These are phyloP conservation scores for Drosophila birchii DNA, from an alignment of 2,888 invertebrate genomes.

Conservation along the genomic window DNA sequence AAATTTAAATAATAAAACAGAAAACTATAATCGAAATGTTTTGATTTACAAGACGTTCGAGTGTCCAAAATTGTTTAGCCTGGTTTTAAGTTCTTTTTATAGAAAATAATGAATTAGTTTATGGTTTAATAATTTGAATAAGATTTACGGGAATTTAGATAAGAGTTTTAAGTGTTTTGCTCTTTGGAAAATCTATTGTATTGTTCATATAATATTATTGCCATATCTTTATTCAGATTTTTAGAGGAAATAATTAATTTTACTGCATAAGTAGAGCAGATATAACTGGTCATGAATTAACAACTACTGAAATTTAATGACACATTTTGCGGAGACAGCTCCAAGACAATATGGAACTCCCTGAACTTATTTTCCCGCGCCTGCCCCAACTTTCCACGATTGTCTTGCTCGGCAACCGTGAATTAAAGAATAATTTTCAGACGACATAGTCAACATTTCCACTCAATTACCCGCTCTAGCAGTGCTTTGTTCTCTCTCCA, in stretches of 20 bases:
- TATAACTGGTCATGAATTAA: neutral
- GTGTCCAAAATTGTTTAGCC: neutral
- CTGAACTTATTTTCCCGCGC: conserved; percentile 7
- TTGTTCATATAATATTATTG: neutral
- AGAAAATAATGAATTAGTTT: neutral
- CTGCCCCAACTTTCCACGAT: conserved; percentile 10
- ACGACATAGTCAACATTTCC: conserved; percentile 30
- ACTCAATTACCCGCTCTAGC: conserved; percentile 45
- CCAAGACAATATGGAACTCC: conserved; percentile 7
- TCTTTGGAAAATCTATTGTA: neutral
- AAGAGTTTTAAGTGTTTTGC: neutral
- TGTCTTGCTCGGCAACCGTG: conserved; percentile 27
- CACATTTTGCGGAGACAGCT: conserved; percentile 9
- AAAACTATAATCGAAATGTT: conserved; percentile 4
- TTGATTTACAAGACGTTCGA: conserved; percentile 24
- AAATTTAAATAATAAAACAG: conserved; percentile 13
- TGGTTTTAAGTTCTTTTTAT: neutral
- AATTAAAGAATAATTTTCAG: conserved; percentile 32
- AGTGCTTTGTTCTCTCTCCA: conserved; percentile 4
- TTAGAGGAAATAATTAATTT: neutral
- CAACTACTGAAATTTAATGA: conserved; percentile 2
- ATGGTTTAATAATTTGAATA: neutral
- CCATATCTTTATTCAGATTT: neutral
- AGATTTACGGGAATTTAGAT: neutral
- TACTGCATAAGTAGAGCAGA: neutral